Evolutionary conservation across 1,140 invertebrate species (phyloP).

Genomic region (Saccostrea cuccullata): DNA sequence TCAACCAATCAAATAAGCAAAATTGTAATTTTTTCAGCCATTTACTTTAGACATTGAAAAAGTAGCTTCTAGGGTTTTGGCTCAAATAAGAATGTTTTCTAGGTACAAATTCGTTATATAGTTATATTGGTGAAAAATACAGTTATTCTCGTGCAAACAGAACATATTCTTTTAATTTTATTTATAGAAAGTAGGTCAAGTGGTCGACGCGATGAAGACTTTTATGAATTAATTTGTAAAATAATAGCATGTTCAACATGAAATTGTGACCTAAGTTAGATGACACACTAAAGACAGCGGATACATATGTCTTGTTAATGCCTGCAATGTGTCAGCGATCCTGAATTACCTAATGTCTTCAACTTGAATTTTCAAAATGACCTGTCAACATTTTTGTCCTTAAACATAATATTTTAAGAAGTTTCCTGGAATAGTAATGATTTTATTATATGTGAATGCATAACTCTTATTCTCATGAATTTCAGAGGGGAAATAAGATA

Average conservation of each 20-base stretch:
- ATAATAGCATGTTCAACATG: slow-evolving; percentile 3
- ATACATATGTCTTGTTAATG: background rate
- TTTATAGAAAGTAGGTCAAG: background rate
- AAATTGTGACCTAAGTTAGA: background rate
- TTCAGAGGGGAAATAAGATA: no score
- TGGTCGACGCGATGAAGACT: background rate
- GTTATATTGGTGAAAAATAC: no score
- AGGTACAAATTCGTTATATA: no score
- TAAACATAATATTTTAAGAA: background rate
- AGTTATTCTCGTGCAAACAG: background rate
- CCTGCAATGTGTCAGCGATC: background rate
- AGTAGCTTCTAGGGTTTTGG: no score
- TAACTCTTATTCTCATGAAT: no score
- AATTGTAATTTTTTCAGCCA: no score
- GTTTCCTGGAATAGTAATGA: background rate
- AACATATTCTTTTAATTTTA: background rate
- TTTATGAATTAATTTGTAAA: slow-evolving; percentile 23
- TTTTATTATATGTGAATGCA: no score
- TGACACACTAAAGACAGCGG: background rate
- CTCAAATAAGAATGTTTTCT: no score
- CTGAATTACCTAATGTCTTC: slow-evolving; percentile 14
- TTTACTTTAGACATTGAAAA: no score
- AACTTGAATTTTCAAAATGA: background rate
- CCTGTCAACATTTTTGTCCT: slow-evolving; percentile 11
- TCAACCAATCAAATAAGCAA: no score